Evolutionary conservation across 2,888 invertebrate species (phyloP), one percentile per base, ranked within the genome.

Genomic region (Willowsia nigromaculata): DNA sequence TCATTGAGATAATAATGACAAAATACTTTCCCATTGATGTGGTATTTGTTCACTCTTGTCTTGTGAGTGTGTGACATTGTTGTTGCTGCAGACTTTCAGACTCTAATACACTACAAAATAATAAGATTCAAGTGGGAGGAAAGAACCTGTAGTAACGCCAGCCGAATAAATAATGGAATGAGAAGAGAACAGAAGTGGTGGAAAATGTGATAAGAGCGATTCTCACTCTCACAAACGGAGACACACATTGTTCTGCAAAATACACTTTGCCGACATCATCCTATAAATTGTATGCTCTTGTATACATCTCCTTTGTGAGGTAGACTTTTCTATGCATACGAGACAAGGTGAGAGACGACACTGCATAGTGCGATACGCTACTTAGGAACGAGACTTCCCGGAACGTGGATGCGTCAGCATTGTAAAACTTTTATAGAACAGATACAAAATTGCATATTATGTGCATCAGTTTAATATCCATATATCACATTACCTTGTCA

Each of bases 1-100:
- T 74, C 87, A 88, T 82, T 88, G 82, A 82, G 87, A 82, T 88
- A 88, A 88, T 88, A 82, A 88, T 88, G 87, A 88, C 87, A 88
- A 88, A 88, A 88, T 88, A 74, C 59, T 88, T 59, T 47, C n/a
- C 74, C 53, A 88, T 81, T 81, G 86, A 86, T 81, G 81, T 50
- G 68, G 81, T 81, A 80, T 80, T 86, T 80, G 86, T 25, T 81
- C 53, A 65, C 43, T 33, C 84, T 84, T 84, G 84, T 74, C 56
- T 56, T 80, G 37, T 27, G 76, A 71, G 68, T 40, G 40, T 71
- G 25, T 40, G 27, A 40, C 40, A 11, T 30, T 47, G 18, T 18
- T 65, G 65, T 47, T 30, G 30, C 50, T 78, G 27, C 74, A 78
- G 56, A 56, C 56, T 37, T 6, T 37, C 11, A 22, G 13, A n/a